Conservation (phyloP, 2,888 invertebrate species). For the Cactoblastis cactorum region DNA sequence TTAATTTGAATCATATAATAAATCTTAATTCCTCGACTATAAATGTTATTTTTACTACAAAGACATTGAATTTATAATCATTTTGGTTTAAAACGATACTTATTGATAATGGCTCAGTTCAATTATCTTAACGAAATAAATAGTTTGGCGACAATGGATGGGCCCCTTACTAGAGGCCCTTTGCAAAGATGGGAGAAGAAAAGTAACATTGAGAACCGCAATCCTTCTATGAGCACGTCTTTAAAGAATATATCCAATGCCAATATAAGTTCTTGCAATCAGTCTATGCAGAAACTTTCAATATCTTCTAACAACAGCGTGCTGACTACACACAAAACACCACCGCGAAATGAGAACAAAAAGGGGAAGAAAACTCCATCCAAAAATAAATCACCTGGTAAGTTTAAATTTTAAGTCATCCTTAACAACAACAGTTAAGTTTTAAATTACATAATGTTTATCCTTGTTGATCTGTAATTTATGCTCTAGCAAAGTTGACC, state of each 20-base stretch:
- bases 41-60: too few relatives aligned
- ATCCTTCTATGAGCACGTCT: conserved; percentile 60
- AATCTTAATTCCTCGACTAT: too few relatives aligned
- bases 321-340: conserved; percentile 78
- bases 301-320: conserved; percentile 78
- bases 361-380: conserved; percentile 83
- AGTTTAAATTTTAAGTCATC: too few relatives aligned
- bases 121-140: conserved; percentile 90
- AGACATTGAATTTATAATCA: too few relatives aligned
- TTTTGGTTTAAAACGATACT: too few relatives aligned
- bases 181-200: conserved; percentile 89
- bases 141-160: conserved; percentile 87
- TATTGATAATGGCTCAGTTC: conserved; percentile 86
- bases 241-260: conserved; percentile 69
- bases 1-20: too few relatives aligned
- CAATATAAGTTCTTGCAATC: conserved; percentile 81
- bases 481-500: too few relatives aligned
- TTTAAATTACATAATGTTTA: too few relatives aligned
- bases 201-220: conserved; percentile 81
- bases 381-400: conserved; percentile 83
- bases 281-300: conserved; percentile 81
- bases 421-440: too few relatives aligned
- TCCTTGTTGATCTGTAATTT: too few relatives aligned
- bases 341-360: conserved; percentile 71
- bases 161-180: conserved; percentile 88